Conservation (phyloP, 2,113 vertebrate genomes). For the Xenotilapia flavipinnis region DNA sequence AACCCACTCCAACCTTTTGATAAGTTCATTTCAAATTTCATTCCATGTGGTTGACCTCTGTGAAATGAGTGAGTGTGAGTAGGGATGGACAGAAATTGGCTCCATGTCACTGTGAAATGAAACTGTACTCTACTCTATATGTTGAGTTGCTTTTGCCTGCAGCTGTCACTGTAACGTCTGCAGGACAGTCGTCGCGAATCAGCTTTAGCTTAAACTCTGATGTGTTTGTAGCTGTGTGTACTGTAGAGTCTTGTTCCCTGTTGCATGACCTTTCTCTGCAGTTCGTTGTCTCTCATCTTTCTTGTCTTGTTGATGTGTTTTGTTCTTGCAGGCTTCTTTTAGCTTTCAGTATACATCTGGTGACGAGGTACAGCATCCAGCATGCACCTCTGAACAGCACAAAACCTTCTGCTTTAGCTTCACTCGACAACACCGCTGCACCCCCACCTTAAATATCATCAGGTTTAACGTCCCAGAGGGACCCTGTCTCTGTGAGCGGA, state of each 20-base stretch:
- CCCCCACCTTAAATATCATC: background rate
- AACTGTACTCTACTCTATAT: fast-evolving
- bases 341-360: slow-evolving; percentile 67
- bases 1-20: fast-evolving
- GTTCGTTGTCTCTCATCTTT: slow-evolving; percentile 14
- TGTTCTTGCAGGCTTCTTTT: slow-evolving; percentile 72
- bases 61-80: background rate
- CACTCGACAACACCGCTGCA: slow-evolving; percentile 27
- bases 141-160: background rate
- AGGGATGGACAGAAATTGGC: background rate
- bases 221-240: background rate
- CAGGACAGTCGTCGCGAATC: fast-evolving
- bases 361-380: slow-evolving; percentile 71
- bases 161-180: background rate
- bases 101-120: background rate
- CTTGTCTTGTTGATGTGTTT: slow-evolving; percentile 40
- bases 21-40: fast-evolving
- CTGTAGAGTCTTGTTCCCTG: background rate
- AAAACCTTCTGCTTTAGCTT: slow-evolving; percentile 40
- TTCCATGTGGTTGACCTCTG: background rate
- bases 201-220: background rate
- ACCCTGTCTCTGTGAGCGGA: background rate
- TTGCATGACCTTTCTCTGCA: background rate
- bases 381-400: slow-evolving; percentile 53
- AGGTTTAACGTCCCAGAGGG: background rate